Base-by-base conservation (phyloP, 2,888 invertebrate species). In the Nephrotoma guestfalica region DNA sequence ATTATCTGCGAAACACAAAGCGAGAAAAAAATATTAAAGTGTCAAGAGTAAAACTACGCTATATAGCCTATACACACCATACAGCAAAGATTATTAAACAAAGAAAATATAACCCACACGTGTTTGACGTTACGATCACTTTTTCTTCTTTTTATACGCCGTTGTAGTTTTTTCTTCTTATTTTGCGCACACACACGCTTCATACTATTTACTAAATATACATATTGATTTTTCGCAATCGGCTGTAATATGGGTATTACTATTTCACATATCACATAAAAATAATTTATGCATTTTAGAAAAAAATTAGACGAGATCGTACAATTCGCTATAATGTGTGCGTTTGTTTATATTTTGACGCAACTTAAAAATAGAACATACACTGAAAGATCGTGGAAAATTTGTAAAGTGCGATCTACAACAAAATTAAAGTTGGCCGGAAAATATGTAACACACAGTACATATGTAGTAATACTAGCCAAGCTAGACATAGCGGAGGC, bases 21-120 rank as follows among this genome's bases (percentile, higher is more conserved):
- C 41, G 42, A 41, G 41, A 13, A 84, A 13, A 84, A 84, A 41
- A 84, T 47, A 47, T 13, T 41, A 41, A 41, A 84, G 42, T 84
- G 42, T 84, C 41, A 41, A 84, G 84, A 84, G 84, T 84, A 84
- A 84, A 84, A 84, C 83, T 84, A 84, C 83, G 40, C 11, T 83
- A 83, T 83, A 13, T 83, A 30, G n/a, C 11, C 51, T 41, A 41
- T n/a, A 84, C 42, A 84, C 15, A 84, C 41, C 30, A 83, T 40
- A 40, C 83, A 84, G 41, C 84, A 41, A n/a, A 84, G 84, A 84
- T 71, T 71, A 84, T 15, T 41, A 84, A 84, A 84, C 84, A 84
- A 84, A 84, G 84, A 84, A 84, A 84, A 84, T 84, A 84, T 84
- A 84, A 84, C 84, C 41, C 84, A 84, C 84, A 84, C 84, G 84